Percentiles rank a stretch among this genome's conserved stretches.
Evolutionary conservation across 53 echinoderm and acorn worm genomes (phyloP).

Genomic region (Antedon mediterranea): DNA sequence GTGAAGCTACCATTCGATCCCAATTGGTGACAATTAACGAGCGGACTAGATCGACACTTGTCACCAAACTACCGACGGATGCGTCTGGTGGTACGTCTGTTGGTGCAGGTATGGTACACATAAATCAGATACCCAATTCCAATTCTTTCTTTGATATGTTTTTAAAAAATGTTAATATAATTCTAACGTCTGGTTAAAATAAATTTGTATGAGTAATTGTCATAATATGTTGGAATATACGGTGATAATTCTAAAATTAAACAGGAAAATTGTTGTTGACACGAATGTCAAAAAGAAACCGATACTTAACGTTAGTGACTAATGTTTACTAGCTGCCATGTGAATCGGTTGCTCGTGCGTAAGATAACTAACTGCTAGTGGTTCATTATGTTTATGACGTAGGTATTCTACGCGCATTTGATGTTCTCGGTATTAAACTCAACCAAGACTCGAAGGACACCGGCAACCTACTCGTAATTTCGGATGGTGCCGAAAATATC

Average conservation of each 20-base stretch:
- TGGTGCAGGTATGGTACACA: conserved; percentile 33
- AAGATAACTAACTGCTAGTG: neutral
- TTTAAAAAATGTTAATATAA: no score
- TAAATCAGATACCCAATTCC: no score
- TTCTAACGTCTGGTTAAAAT: no score
- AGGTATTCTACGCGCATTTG: conserved; percentile 17
- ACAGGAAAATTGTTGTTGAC: neutral
- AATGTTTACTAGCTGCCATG: neutral
- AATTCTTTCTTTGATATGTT: no score
- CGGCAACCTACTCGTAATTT: conserved; percentile 61
- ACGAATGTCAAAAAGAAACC: neutral
- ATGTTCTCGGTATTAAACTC: conserved; percentile 2
- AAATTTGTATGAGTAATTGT: no score
- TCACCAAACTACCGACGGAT: conserved; percentile 2
- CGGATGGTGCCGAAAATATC: conserved; percentile 64
- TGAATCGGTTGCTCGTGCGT: neutral
- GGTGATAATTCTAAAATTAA: neutral
- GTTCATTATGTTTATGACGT: no score
- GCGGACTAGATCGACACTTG: conserved; percentile 4
- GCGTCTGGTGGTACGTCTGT: conserved; percentile 27
- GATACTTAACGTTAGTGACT: neutral
- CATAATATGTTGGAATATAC: no score
- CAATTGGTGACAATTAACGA: conserved; percentile 5
- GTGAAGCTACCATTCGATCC: neutral
- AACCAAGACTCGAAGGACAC: conserved; percentile 21